Percentiles rank a stretch among this genome's conserved stretches.
phyloP scores from a whole-genome alignment of 2,797 vertebrate species.

The Oreochromis grahami region DNA sequence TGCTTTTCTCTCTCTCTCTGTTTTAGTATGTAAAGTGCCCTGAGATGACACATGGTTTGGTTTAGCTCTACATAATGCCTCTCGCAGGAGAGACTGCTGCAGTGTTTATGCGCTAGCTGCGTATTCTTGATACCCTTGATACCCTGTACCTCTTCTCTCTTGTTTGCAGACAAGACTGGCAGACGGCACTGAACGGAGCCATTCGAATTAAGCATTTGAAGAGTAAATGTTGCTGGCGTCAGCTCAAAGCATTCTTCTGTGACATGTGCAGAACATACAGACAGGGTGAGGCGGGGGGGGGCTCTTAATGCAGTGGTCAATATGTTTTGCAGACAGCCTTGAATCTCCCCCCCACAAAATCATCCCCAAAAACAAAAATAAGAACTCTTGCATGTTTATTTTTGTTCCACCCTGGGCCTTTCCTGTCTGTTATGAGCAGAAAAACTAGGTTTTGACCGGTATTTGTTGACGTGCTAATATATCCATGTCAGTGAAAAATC shows the following conservation, averaged over 20 bases:
- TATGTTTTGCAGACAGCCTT: slow-evolving; percentile 55
- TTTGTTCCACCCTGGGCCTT: background rate
- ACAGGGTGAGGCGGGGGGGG: background rate
- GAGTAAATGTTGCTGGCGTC: slow-evolving; percentile 42
- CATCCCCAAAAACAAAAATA: background rate
- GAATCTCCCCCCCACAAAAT: slow-evolving; percentile 16
- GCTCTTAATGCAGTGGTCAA: slow-evolving; percentile 45
- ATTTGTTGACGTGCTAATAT: background rate
- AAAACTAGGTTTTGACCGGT: background rate
- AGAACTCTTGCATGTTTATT: slow-evolving; percentile 3
- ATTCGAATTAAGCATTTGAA: slow-evolving; percentile 47
- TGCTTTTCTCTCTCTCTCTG: background rate
- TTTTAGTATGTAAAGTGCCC: background rate
- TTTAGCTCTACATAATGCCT: background rate
- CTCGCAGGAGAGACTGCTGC: background rate
- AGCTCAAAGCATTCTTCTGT: slow-evolving; percentile 68
- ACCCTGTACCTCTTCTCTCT: background rate
- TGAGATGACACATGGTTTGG: background rate
- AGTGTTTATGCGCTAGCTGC: background rate
- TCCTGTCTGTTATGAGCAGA: background rate
- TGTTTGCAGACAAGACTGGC: slow-evolving; percentile 17
- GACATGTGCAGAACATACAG: slow-evolving; percentile 66
- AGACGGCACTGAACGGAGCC: background rate
- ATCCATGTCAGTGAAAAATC: background rate
- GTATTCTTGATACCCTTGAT: background rate